phyloP scores from a whole-genome alignment of 2,888 invertebrate species.

The Hesperia comma region DNA sequence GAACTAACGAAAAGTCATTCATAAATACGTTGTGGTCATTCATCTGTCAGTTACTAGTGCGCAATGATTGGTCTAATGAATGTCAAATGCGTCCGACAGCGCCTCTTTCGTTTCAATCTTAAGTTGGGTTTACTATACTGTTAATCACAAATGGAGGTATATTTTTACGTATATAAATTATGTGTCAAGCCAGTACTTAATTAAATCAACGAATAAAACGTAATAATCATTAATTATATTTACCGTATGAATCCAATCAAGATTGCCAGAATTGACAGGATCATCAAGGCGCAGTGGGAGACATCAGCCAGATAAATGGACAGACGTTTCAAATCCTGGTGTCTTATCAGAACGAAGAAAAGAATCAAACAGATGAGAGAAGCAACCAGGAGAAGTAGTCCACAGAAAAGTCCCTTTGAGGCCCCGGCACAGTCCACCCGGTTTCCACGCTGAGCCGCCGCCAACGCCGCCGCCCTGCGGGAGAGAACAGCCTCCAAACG shows the following conservation, averaged over 20 bases:
- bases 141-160: neutral
- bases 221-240: conserved; percentile 45
- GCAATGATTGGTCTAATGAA: too few species aligned
- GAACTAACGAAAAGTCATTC: too few species aligned
- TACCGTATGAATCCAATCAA: conserved; percentile 95
- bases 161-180: neutral
- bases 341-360: conserved; percentile 97
- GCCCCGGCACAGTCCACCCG: conserved; percentile 97
- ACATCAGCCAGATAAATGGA: conserved; percentile 96
- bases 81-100: too few species aligned
- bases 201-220: neutral
- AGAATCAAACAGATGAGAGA: conserved; percentile 96
- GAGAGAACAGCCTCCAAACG: conserved; percentile 94
- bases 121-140: too few species aligned
- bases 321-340: conserved; percentile 91
- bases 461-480: conserved; percentile 92
- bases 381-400: conserved; percentile 93
- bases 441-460: conserved; percentile 91
- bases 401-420: conserved; percentile 96
- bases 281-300: conserved; percentile 94
- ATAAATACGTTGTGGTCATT: too few species aligned
- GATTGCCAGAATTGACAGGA: conserved; percentile 94
- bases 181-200: neutral
- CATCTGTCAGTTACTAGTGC: too few species aligned
- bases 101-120: too few species aligned